Percentiles rank a stretch among this genome's conserved stretches.
phyloP scores from a whole-genome alignment of 2,797 vertebrate species.

The Coregonus sp. region DNA sequence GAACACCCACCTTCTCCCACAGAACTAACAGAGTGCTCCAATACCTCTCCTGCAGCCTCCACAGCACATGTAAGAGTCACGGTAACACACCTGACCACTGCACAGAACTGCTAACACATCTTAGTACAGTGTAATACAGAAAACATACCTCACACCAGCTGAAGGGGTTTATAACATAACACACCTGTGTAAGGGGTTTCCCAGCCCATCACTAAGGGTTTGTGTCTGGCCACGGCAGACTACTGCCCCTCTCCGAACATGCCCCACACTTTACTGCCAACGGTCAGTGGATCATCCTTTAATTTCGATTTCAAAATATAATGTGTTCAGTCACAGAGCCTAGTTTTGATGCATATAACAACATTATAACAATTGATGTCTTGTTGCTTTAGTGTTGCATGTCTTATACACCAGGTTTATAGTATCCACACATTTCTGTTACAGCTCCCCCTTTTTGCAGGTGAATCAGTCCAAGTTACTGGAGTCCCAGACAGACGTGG shows the following conservation, averaged over 20 bases:
- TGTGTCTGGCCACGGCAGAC: conserved; percentile 46
- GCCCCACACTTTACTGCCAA: conserved; percentile 57
- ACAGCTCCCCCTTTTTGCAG: conserved; percentile 54
- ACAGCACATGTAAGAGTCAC: not conserved
- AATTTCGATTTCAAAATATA: too few relatives aligned
- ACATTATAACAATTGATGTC: not conserved
- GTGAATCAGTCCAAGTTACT: conserved; percentile 21
- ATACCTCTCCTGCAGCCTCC: not conserved
- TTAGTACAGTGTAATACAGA: not conserved
- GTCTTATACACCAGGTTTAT: not conserved
- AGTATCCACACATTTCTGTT: not conserved
- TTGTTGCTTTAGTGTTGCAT: not conserved
- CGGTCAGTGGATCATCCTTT: conserved; percentile 33
- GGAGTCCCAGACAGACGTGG: conserved; percentile 23
- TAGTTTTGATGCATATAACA: not conserved
- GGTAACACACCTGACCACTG: not conserved
- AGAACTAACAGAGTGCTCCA: too few relatives aligned
- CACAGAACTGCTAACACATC: too few relatives aligned
- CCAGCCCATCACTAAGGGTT: not conserved
- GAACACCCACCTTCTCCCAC: not conserved
- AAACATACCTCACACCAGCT: too few relatives aligned
- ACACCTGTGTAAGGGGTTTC: not conserved
- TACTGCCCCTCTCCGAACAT: conserved; percentile 49
- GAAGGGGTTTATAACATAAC: too few relatives aligned
- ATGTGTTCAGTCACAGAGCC: not conserved